Conservation (phyloP, 2,888 invertebrate genomes). For the Argyresthia goedartella region DNA sequence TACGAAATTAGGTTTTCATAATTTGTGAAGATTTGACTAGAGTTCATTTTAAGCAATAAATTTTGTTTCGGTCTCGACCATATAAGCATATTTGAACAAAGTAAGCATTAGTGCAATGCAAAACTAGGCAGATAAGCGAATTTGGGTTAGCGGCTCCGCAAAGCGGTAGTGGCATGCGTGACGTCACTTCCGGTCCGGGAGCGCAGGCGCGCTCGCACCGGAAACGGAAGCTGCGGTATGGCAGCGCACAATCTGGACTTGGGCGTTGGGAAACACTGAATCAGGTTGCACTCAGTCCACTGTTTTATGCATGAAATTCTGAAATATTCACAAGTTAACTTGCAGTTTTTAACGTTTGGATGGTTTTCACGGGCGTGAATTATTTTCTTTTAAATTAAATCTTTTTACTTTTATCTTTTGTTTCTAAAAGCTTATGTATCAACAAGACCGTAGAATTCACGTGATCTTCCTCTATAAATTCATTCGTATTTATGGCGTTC, state of each 20-base stretch:
- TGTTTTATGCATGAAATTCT: constrained; percentile 2
- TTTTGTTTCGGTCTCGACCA: too few relatives aligned
- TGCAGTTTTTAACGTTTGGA: neutral
- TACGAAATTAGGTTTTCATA: too few relatives aligned
- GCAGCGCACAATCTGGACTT: constrained; percentile 66
- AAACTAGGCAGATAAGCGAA: too few relatives aligned
- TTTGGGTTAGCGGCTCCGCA: constrained; percentile 16
- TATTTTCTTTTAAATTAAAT: neutral
- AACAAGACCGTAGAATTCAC: too few relatives aligned
- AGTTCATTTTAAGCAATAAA: neutral
- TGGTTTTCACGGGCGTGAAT: neutral
- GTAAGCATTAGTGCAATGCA: too few relatives aligned
- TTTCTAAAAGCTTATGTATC: too few relatives aligned
- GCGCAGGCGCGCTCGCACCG: constrained; percentile 56
- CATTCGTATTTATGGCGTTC: too few relatives aligned
- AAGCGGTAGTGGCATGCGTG: constrained; percentile 38
- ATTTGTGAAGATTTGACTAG: too few relatives aligned
- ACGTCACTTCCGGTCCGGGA: constrained; percentile 33
- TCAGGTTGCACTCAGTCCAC: constrained; percentile 49
- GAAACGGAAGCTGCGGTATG: constrained; percentile 66
- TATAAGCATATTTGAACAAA: too few relatives aligned
- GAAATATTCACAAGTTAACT: constrained; percentile 3
- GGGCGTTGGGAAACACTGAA: constrained; percentile 64
- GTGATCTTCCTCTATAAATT: too few relatives aligned
- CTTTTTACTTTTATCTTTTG: too few relatives aligned